Evolutionary conservation across 1,140 invertebrate species (phyloP).

Genomic region (Cotesia chilonis): DNA sequence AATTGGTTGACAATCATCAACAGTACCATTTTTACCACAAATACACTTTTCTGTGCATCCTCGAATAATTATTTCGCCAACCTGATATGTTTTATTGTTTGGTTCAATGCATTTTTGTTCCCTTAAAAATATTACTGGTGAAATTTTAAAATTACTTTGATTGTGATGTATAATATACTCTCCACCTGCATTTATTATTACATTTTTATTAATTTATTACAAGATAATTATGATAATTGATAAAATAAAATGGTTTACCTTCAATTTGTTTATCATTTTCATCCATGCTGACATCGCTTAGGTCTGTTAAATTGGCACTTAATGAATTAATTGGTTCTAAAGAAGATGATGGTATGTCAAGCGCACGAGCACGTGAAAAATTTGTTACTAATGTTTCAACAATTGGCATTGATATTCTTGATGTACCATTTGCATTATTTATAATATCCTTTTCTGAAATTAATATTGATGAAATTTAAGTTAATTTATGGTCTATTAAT

Average conservation of each 20-base stretch:
- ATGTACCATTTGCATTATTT: neutral
- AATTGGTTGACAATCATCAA: constrained; percentile 73
- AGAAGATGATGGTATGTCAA: constrained; percentile 53
- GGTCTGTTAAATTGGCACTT: constrained; percentile 65
- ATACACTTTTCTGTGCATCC: constrained; percentile 78
- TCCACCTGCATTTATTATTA: constrained; percentile 44
- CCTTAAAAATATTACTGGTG: constrained; percentile 39
- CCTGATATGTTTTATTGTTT: constrained; percentile 76
- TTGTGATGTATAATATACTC: constrained; percentile 55
- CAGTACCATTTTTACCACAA: constrained; percentile 69
- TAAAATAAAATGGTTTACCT: constrained; percentile 45
- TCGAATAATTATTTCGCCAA: constrained; percentile 73
- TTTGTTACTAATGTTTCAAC: constrained; percentile 6
- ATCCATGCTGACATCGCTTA: constrained; percentile 76
- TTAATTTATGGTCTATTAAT: no score
- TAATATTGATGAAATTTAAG: neutral
- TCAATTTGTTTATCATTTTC: constrained; percentile 69
- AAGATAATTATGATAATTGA: neutral
- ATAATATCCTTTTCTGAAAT: neutral
- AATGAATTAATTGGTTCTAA: constrained; percentile 58
- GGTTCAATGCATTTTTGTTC: constrained; percentile 70
- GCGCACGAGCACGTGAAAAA: constrained; percentile 51
- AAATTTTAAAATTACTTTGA: constrained; percentile 45
- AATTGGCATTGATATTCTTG: neutral
- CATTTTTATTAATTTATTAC: no score